phyloP scores from a whole-genome alignment of 2,113 vertebrate species.

The Varanus salvator region DNA sequence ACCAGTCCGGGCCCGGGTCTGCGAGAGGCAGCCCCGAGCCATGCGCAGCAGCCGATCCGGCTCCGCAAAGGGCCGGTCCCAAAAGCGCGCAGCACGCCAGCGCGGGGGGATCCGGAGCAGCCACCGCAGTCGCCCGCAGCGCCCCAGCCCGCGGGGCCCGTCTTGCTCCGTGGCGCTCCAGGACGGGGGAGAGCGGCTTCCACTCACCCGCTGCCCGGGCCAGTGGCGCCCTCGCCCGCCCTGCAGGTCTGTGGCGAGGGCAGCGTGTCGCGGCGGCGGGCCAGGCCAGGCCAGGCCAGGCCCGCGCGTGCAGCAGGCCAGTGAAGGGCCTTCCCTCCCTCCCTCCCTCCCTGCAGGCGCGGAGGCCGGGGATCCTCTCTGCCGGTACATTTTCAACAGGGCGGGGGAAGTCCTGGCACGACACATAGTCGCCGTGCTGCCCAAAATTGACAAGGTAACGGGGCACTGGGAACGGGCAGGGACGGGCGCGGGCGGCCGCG shows the following conservation, averaged over 20 bases:
- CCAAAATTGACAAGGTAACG: slow-evolving; percentile 83
- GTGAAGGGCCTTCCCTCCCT: not conserved
- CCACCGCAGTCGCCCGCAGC: not conserved
- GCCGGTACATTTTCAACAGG: slow-evolving; percentile 79
- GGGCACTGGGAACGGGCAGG: not conserved
- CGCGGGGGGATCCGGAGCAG: not conserved
- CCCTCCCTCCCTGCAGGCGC: slow-evolving; percentile 77
- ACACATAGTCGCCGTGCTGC: slow-evolving; percentile 88
- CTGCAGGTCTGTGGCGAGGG: too few species aligned
- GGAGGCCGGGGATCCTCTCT: slow-evolving; percentile 83
- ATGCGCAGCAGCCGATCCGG: too few species aligned
- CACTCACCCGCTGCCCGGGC: not conserved
- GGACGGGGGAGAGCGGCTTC: not conserved
- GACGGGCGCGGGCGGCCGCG: too few species aligned
- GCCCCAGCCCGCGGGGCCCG: not conserved
- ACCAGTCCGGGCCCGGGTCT: too few species aligned
- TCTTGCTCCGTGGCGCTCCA: not conserved
- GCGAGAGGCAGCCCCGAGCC: too few species aligned
- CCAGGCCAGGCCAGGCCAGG: too few species aligned
- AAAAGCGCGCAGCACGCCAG: too few species aligned
- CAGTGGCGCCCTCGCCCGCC: not conserved
- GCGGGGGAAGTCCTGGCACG: slow-evolving; percentile 87
- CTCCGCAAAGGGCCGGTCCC: too few species aligned
- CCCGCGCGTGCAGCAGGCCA: not conserved
- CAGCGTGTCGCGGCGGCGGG: too few species aligned